These are phyloP conservation scores for Indicator indicator DNA, from an alignment of 2,113 vertebrate species.

Conservation along the genomic window DNA sequence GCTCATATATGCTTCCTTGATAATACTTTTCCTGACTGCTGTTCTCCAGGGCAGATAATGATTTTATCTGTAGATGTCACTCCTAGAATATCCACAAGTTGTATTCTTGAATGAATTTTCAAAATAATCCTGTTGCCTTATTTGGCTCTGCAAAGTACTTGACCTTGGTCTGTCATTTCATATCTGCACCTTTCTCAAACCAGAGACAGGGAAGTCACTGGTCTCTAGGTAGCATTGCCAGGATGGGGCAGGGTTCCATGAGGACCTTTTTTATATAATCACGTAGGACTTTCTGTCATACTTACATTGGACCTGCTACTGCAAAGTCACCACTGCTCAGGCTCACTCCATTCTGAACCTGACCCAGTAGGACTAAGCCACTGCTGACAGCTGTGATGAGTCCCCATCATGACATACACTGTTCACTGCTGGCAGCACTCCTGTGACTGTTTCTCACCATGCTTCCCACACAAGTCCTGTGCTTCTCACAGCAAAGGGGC, in stretches of 20 bases:
- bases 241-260: background rate
- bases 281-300: background rate
- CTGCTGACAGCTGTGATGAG: background rate
- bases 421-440: background rate
- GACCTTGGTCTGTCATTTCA: constrained; percentile 47
- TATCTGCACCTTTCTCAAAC: background rate
- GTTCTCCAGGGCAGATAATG: constrained; percentile 52
- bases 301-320: background rate
- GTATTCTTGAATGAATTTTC: constrained; percentile 42
- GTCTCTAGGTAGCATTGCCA: background rate
- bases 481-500: background rate
- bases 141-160: constrained; percentile 32
- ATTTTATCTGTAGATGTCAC: constrained; percentile 62
- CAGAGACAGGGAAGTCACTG: background rate
- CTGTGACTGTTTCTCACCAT: background rate
- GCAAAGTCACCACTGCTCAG: background rate
- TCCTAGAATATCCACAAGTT: constrained; percentile 47
- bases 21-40: constrained; percentile 57
- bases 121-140: constrained; percentile 33
- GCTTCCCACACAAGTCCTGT: background rate
- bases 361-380: background rate
- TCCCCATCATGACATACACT: background rate
- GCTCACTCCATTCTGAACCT: background rate
- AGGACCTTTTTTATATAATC: background rate
- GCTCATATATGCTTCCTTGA: constrained; percentile 30